Evolutionary conservation across 2,888 invertebrate genomes (phyloP), one percentile per base, ranked within the genome.

Genomic region (Phlogophora meticulosa): DNA sequence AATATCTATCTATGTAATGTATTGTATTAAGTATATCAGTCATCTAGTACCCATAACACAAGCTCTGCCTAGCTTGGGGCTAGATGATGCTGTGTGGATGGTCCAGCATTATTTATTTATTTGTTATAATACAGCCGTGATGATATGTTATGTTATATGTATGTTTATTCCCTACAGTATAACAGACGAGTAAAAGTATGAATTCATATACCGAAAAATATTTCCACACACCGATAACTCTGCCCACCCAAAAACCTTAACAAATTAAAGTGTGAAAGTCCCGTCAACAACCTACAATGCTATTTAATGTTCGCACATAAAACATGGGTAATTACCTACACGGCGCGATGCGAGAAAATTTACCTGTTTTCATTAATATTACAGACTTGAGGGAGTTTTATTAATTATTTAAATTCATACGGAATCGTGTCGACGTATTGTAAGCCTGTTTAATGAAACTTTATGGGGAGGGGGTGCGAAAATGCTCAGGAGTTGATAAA

Each of bases 331-430:
- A 83, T 83, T 82, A 83, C 70, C 43, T 69, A 76, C 81, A 78
- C 73, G 58, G 63, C 57, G 61, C 58, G 73, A 63, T 70, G 73
- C 71, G 78, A 78, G 84, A 79, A 78, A 75, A 78, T 70, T 80
- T 85, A 87, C 86, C 83, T 87, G 86, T 75, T 80, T 80, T 76
- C 85, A 81, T 84, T 80, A 77, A 84, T 82, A 81, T 73, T 56
- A 75, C 73, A 77, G 59, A 65, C 80, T 82, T 81, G 45, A 55
- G 68, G 43, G 68, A 49, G 67, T 71, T 58, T 40, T 75, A 85
- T 86, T 85, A 81, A 80, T 86, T 84, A 86, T 84, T 84, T 76
- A 84, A 84, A 83, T 82, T 80, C 53, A 53, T 73, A 78, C 53
- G 42, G 69, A 76, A 76, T 51, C 51, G 51, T 57, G 76, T 28